Base-by-base conservation (phyloP, 1,140 invertebrate genomes). In the Nebria ingens region DNA sequence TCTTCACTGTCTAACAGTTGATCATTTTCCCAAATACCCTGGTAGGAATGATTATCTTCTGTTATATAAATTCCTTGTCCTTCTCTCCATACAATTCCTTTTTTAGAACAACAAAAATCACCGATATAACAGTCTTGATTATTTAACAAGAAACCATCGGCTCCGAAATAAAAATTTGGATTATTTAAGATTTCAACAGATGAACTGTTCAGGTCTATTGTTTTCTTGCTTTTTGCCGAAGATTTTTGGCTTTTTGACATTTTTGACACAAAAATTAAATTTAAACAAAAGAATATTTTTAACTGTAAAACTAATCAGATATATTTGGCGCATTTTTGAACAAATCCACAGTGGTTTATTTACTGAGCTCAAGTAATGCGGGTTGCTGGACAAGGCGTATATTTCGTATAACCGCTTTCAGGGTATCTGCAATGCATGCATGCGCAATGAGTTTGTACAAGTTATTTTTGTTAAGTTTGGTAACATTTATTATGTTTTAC, bases 11-110 rank as follows among this genome's bases (percentile, higher is more conserved):
- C 17, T 29, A 29, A 29, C 17, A 45, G 15, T 17, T 17, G 9
- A 45, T 45, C 40, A 45, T 45, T 45, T 45, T 45, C 40, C 40
- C 40, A 45, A 17, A 45, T 45, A 12, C 40, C 40, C 15, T 45
- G 6, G 17, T 45, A 45, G 3, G 40, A 45, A 45, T 45, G 40
- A 3, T 17, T 17, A 17, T 45, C 40, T 9, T 45, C 15, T 9
- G 40, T 45, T 12, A 12, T 11, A 45, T 45, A 45, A 12, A 17
- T 17, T 45, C 40, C 40, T 11, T 12, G 6, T 4, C 40, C 40
- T 45, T 45, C 40, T 11, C 40, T 6, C 40, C 40, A 45, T 12
- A 45, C 40, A 12, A 45, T 17, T 6, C 40, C 40, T 12, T 3
- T 11, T 45, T 45, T 45, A 45, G 9, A 17, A 9, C 9, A 6